phyloP scores from a whole-genome alignment of 2,113 vertebrate genomes.

The Calyptommatus sinebrachiatus region DNA sequence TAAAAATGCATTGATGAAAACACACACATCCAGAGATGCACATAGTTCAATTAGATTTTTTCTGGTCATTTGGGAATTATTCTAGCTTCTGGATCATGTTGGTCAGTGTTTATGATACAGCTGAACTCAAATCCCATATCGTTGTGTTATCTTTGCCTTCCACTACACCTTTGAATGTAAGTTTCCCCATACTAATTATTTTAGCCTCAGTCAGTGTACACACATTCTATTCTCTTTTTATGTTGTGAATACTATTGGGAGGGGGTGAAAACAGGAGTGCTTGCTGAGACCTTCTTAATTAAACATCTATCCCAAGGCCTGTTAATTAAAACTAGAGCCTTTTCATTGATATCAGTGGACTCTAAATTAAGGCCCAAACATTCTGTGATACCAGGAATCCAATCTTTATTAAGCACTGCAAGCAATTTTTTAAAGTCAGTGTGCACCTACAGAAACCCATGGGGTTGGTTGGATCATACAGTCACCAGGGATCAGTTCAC shows the following conservation, averaged over 20 bases:
- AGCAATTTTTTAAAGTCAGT: slow-evolving; percentile 13
- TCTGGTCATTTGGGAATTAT: neutral
- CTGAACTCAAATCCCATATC: neutral
- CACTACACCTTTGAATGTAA: neutral
- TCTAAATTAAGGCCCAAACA: neutral
- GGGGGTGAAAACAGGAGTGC: neutral
- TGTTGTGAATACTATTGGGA: neutral
- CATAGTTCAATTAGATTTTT: no score
- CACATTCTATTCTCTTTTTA: neutral
- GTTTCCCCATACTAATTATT: neutral
- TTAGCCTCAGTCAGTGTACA: neutral
- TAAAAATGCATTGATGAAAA: no score
- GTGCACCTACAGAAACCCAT: slow-evolving; percentile 6
- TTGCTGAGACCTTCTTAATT: slow-evolving; percentile 16
- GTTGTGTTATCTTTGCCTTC: neutral
- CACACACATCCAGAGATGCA: no score
- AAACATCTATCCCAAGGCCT: neutral
- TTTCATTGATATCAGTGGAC: slow-evolving; percentile 15
- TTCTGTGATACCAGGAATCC: neutral
- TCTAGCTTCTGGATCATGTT: neutral
- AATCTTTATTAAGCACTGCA: neutral
- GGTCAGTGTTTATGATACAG: neutral
- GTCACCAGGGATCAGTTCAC: neutral
- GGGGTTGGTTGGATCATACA: neutral
- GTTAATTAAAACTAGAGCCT: slow-evolving; percentile 4